Percentiles rank a stretch among this genome's conserved stretches.
Conservation (phyloP, 2,888 invertebrate genomes). For the Monochamus alternatus region DNA sequence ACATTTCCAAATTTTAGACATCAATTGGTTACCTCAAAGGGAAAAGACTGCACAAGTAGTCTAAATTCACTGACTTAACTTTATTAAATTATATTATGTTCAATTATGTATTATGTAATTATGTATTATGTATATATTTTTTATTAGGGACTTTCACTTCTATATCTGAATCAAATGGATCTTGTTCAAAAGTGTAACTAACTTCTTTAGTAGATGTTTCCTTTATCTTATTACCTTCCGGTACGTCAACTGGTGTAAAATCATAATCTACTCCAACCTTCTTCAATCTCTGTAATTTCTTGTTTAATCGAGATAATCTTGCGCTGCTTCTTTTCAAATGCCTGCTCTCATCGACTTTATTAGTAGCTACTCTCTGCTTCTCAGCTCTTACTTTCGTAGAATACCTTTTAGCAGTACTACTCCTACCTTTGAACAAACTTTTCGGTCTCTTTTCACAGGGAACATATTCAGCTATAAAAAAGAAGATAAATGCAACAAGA, state of each 20-base stretch:
- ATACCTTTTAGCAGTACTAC: conserved; percentile 72
- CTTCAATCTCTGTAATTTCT: conserved; percentile 71
- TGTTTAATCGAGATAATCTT: conserved; percentile 70
- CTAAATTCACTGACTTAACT: no score
- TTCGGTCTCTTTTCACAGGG: conserved; percentile 78
- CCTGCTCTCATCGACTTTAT: conserved; percentile 66
- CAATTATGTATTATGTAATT: no score
- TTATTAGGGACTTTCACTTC: conserved; percentile 38
- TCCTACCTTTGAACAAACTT: conserved; percentile 69
- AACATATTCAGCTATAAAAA: conserved; percentile 76
- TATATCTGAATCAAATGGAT: conserved; percentile 39
- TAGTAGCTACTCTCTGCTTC: conserved; percentile 70
- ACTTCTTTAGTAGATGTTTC: not conserved
- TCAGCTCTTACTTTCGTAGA: conserved; percentile 69
- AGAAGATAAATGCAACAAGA: not conserved
- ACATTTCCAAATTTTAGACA: no score
- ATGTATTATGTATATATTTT: no score
- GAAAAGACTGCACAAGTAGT: no score
- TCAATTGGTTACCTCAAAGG: no score
- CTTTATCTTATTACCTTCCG: conserved; percentile 58
- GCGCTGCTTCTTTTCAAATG: conserved; percentile 70
- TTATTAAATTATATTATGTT: no score
- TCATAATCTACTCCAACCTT: conserved; percentile 74
- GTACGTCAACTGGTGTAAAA: conserved; percentile 73
- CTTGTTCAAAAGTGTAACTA: conserved; percentile 6